These are phyloP conservation scores for Tryphoninae sp. DNA, from an alignment of 2,888 invertebrate genomes.

Conservation along the genomic window DNA sequence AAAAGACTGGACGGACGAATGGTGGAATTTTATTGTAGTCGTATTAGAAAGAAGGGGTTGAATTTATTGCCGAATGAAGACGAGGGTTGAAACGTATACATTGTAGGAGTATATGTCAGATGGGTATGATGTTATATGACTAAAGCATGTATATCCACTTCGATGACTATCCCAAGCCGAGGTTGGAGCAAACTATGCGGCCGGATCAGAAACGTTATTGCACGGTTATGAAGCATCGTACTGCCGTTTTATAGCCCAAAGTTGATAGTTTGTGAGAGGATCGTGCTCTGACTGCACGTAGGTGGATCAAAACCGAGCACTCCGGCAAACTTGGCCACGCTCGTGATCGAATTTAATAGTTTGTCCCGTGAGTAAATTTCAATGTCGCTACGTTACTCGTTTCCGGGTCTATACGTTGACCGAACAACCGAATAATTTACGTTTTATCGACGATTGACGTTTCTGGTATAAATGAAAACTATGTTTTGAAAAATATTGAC, in stretches of 20 bases:
- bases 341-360: slow-evolving; percentile 12
- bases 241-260: slow-evolving; percentile 31
- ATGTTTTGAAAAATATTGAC: too few species aligned
- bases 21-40: not conserved
- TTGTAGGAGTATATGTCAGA: not conserved
- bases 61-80: not conserved
- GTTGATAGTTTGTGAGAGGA: slow-evolving; percentile 37
- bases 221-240: slow-evolving; percentile 18
- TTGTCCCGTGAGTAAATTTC: slow-evolving; percentile 10
- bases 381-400: not conserved
- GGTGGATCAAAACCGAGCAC: slow-evolving; percentile 18
- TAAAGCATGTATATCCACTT: not conserved
- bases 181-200: slow-evolving; percentile 1
- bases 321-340: slow-evolving; percentile 5
- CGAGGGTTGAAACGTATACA: not conserved
- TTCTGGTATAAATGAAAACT: not conserved
- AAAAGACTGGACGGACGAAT: not conserved
- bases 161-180: not conserved
- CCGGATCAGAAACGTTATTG: slow-evolving; percentile 34
- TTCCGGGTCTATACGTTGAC: not conserved
- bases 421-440: not conserved
- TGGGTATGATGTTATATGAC: not conserved
- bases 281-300: slow-evolving; percentile 24
- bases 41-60: not conserved
- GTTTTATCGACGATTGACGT: not conserved